Evolutionary conservation across 1,140 invertebrate genomes (phyloP), one percentile per base, ranked within the genome.

Genomic region (Tetramorium parvispinum): DNA sequence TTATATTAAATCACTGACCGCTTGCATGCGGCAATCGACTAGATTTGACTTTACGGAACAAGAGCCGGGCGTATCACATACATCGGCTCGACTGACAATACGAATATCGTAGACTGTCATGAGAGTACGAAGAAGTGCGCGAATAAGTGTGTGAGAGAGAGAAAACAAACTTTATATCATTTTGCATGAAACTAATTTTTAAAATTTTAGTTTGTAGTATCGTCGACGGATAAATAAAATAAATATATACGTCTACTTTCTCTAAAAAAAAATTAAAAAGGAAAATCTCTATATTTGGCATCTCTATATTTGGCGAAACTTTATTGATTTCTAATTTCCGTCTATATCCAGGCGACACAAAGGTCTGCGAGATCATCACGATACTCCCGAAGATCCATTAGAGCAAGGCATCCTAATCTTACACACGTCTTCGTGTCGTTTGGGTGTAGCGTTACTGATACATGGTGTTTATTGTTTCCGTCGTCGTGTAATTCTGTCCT

Each of bases 191-290:
- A 88, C 59, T 92, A 88, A 87, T 93, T 94, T 93, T 93, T 91
- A 87, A 89, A 92, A 89, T 93, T 93, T 93, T 92, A 93, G 91
- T 92, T 92, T 94, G 92, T 94, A 93, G 89, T 88, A 91, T 77
- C 82, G 88, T 91, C 87, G 85, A 85, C 91, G 89, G 81, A 85
- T 91, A 94, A 8, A 93, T 93, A 93, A 94, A 94, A 88, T 86
- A 90, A 46, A 65, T 78, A 71, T 92, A 91, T 88, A 92, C 89
- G 91, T 93, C 92, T 93, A 66, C 85, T 92, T 94, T 93, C 86
- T 37, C 16, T 21, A 32, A 24, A 11, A 13, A 71, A 71, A 73
- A 82, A 46, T 13, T 27, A 0, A 37, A n/a, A 51, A 13, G 13
- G 27, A 53, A 51, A 43, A n/a, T 32, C 32, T 32, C 27, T 32